phyloP scores from a whole-genome alignment of 2,888 invertebrate species.

The Chaetogeoica ovagalla region DNA sequence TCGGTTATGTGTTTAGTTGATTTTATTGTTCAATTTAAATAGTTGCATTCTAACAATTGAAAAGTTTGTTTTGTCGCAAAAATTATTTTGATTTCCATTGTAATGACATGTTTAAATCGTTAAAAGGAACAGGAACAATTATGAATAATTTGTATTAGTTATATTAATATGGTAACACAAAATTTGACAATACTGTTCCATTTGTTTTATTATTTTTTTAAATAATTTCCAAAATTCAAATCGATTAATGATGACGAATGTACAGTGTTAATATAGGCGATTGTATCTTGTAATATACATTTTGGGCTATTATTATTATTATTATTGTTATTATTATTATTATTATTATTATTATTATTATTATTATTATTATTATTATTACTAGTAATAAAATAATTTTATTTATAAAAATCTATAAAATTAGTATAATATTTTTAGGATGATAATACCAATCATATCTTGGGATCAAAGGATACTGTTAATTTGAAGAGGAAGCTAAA shows the following conservation, averaged over 20 bases:
- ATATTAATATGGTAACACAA: background rate
- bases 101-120: background rate
- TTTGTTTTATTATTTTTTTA: background rate
- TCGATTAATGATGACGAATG: background rate
- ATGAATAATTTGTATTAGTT: background rate
- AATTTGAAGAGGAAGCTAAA: background rate
- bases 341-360: background rate
- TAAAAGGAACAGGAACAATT: background rate
- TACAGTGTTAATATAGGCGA: background rate
- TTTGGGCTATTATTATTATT: background rate
- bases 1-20: background rate
- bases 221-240: background rate
- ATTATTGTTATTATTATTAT: background rate
- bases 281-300: background rate
- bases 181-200: background rate
- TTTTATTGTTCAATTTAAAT: background rate
- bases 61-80: background rate
- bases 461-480: background rate
- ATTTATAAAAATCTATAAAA: background rate
- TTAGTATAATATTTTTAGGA: constrained; percentile 8
- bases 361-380: background rate
- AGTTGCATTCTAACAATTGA: background rate
- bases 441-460: background rate
- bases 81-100: background rate
- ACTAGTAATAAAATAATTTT: background rate